Percentiles rank a stretch among this genome's conserved stretches.
These are phyloP conservation scores for Tapera naevia DNA, from an alignment of 2,797 vertebrate genomes.

Conservation along the genomic window DNA sequence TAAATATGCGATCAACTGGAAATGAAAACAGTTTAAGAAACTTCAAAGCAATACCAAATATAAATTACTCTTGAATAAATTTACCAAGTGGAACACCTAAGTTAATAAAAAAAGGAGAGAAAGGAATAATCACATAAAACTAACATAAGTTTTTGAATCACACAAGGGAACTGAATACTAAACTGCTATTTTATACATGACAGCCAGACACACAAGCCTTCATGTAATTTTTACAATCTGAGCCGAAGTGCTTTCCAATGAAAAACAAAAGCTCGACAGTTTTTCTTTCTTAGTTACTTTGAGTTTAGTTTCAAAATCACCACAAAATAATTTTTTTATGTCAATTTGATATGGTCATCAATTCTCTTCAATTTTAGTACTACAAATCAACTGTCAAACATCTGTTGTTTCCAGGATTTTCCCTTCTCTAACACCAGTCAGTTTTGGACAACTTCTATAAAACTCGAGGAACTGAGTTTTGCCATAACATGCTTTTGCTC, in stretches of 20 bases:
- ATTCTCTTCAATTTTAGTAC: not conserved
- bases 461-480: not conserved
- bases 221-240: not conserved
- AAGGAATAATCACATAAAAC: not conserved
- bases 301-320: not conserved
- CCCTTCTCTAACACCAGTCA: not conserved
- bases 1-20: not conserved
- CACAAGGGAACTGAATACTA: not conserved
- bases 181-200: not conserved
- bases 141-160: not conserved
- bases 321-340: not conserved
- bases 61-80: not conserved
- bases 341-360: not conserved
- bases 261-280: not conserved
- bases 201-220: not conserved
- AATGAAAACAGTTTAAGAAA: not conserved
- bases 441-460: not conserved
- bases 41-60: not conserved
- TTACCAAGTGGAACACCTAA: not conserved
- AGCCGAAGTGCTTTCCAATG: not conserved
- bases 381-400: not conserved
- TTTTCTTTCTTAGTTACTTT: not conserved
- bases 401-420: not conserved
- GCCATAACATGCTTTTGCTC: not conserved
- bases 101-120: not conserved